phyloP scores from a whole-genome alignment of 53 echinoderm and acorn worm genomes.

The Hippasteria phrygiana region DNA sequence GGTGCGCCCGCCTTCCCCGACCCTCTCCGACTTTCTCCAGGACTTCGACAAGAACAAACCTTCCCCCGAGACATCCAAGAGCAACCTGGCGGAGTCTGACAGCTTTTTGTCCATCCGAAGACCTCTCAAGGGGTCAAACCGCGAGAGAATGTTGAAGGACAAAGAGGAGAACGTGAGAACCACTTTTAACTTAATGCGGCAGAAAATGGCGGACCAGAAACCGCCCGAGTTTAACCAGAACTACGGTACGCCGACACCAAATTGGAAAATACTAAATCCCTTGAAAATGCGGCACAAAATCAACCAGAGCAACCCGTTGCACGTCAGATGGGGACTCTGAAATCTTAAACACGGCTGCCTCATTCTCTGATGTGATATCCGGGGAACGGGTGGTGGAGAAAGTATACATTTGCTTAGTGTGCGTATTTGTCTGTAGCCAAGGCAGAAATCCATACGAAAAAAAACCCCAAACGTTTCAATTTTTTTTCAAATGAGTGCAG shows the following conservation, averaged over 20 bases:
- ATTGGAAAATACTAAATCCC: conserved; percentile 99
- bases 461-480: too few species aligned
- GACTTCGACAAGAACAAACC: conserved; percentile 62
- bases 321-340: conserved; percentile 84
- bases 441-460: too few species aligned
- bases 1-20: conserved; percentile 87
- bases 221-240: conserved; percentile 94
- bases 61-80: neutral
- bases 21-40: conserved; percentile 83
- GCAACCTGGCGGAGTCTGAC: conserved; percentile 66
- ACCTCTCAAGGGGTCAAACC: conserved; percentile 94
- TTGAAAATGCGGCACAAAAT: conserved; percentile 95
- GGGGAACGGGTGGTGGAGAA: too few species aligned
- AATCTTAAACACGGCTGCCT: neutral
- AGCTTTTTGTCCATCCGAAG: conserved; percentile 87
- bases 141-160: conserved; percentile 88
- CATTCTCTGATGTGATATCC: too few species aligned
- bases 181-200: conserved; percentile 90
- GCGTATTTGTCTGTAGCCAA: too few species aligned
- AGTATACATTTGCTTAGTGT: too few species aligned
- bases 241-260: conserved; percentile 95
- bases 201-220: conserved; percentile 86
- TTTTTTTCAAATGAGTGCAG: too few species aligned
- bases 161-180: conserved; percentile 87
- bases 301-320: conserved; percentile 87